These are phyloP conservation scores for Pelobates cultripes DNA, from an alignment of 2,797 vertebrate species.

Conservation along the genomic window DNA sequence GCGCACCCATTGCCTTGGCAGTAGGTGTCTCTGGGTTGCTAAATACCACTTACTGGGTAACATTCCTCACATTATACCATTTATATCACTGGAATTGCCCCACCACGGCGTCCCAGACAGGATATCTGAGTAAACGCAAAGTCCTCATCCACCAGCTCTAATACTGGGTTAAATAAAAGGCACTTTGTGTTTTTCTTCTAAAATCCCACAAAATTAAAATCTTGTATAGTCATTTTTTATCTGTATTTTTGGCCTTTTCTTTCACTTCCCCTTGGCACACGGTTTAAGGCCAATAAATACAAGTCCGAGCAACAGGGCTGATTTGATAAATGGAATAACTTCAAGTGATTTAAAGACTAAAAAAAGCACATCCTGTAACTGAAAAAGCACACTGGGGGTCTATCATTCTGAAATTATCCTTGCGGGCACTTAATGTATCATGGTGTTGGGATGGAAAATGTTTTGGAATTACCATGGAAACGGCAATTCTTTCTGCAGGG, in stretches of 20 bases:
- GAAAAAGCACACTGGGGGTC: not conserved
- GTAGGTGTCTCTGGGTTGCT: too few relatives aligned
- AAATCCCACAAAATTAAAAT: not conserved
- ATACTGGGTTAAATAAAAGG: too few relatives aligned
- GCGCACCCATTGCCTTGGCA: too few relatives aligned
- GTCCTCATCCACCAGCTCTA: too few relatives aligned
- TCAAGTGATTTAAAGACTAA: not conserved
- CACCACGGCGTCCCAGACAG: too few relatives aligned
- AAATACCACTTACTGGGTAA: too few relatives aligned
- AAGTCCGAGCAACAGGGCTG: not conserved
- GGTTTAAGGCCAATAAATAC: constrained; percentile 7
- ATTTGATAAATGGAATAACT: not conserved
- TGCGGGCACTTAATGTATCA: not conserved
- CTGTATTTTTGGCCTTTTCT: not conserved
- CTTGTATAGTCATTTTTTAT: not conserved
- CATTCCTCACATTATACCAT: too few relatives aligned
- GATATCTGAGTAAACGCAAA: too few relatives aligned
- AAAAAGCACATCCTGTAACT: not conserved
- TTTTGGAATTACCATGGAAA: not conserved
- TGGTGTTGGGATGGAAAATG: not conserved
- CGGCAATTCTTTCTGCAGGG: not conserved
- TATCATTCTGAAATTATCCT: too few relatives aligned
- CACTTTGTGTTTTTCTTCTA: too few relatives aligned
- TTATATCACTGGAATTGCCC: too few relatives aligned
- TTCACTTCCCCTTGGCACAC: not conserved